Base-by-base conservation (phyloP, 1,140 invertebrate genomes). In the Pseudobourletiella spinata region DNA sequence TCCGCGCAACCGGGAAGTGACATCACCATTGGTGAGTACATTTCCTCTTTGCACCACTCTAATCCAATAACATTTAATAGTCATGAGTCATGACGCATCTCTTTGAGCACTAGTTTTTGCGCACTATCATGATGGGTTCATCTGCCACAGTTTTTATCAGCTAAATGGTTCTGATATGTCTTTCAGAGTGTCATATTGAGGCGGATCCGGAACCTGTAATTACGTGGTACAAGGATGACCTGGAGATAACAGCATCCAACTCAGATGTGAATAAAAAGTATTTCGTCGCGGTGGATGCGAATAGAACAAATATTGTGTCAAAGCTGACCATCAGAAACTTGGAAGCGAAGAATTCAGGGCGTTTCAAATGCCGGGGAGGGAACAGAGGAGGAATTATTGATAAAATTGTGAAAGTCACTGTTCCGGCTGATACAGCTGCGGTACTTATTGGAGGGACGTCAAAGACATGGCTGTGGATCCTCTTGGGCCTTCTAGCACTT, bases 381-480 rank as follows among this genome's bases (percentile, higher is more conserved):
- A n/a, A n/a, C n/a, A n/a, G n/a, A n/a, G n/a, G n/a, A n/a, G n/a
- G n/a, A n/a, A 44, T 16, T 2, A 6, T 6, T 2, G 43, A 16
- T 18, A 39, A 11, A 1, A 2, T 1, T 15, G 1, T 2, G 4
- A 32, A 16, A 2, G 44, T 28, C 1, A 2, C n/a, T 3, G 6
- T 48, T 26, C 44, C 30, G 22, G 29, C 32, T 50, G 39, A 16
- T 22, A 35, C 11, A 1, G 8, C 18, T 56, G 0, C 39, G 1
- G 24, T 24, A 1, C 2, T 26, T 22, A 3, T 50, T 32, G 43
- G 57, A 28, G 15, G 43, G 1, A 2, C n/a, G 6, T 50, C 57
- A 1, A 50, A 29, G 25, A n/a, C 30, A 24, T 59, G 57, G 57
- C 1, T 59, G 8, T 59, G 57, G 57, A 29, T 59, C n/a, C 22